Conservation (phyloP, 2,113 vertebrate genomes). For the Heteronetta atricapilla region DNA sequence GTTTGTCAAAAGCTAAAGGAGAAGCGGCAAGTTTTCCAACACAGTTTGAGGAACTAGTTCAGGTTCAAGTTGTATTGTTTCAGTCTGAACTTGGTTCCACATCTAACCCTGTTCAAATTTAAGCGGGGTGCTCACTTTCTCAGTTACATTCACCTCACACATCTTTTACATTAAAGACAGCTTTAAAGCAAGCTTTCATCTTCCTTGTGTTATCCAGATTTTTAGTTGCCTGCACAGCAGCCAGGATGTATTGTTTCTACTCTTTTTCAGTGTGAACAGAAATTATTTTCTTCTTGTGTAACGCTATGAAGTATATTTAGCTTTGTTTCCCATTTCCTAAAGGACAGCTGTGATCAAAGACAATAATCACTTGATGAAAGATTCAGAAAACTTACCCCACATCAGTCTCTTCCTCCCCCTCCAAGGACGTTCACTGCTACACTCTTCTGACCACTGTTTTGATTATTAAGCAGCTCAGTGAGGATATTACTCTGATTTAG, state of each 20-base stretch:
- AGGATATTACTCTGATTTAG: conserved; percentile 59
- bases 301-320: not conserved
- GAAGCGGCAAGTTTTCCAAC: not conserved
- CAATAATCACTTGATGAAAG: not conserved
- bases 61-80: not conserved
- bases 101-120: not conserved
- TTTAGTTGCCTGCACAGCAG: not conserved
- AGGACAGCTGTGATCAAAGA: not conserved
- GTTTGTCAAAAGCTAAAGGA: not conserved
- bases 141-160: not conserved
- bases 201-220: not conserved
- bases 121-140: not conserved
- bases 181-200: not conserved
- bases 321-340: not conserved
- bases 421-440: not conserved
- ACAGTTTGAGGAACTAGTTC: not conserved
- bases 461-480: conserved; percentile 73
- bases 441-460: conserved; percentile 52
- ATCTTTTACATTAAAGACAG: not conserved
- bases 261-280: not conserved
- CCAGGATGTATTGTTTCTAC: not conserved
- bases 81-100: not conserved
- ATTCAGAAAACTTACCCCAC: conserved; percentile 19
- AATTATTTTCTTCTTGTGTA: not conserved
- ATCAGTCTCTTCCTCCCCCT: conserved; percentile 23